Conservation (phyloP, 1,140 invertebrate species). For the Lepidurus apus region DNA sequence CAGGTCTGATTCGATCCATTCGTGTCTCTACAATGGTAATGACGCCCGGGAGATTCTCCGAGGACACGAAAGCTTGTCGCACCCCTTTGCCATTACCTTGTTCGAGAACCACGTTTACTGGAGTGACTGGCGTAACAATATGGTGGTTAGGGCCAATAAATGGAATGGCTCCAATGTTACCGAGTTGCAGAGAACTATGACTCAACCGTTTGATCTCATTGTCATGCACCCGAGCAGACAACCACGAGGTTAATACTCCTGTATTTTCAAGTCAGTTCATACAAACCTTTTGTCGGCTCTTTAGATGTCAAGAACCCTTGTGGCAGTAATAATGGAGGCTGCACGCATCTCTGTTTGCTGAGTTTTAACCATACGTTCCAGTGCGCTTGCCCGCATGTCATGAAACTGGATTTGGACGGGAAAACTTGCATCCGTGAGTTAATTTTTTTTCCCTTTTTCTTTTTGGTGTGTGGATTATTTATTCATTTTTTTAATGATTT, state of each 20-base stretch:
- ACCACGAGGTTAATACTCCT: conserved; percentile 47
- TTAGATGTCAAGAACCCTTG: conserved; percentile 53
- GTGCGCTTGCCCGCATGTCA: conserved; percentile 74
- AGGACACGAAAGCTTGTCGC: conserved; percentile 52
- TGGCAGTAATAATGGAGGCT: conserved; percentile 53
- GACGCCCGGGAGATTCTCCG: conserved; percentile 50
- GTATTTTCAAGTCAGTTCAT: conserved; percentile 28
- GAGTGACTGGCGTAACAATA: conserved; percentile 64
- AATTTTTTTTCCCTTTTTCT: neutral
- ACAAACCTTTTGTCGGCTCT: conserved; percentile 29
- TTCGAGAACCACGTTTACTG: conserved; percentile 61
- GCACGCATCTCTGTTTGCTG: conserved; percentile 59
- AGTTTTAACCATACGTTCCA: conserved; percentile 55
- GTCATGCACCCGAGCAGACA: conserved; percentile 59
- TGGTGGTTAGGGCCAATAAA: conserved; percentile 59
- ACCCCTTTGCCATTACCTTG: conserved; percentile 60
- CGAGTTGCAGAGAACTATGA: conserved; percentile 54
- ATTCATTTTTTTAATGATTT: conserved; percentile 20
- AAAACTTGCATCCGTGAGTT: conserved; percentile 61
- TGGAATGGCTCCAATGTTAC: conserved; percentile 56
- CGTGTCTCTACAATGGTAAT: conserved; percentile 58
- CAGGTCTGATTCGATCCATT: conserved; percentile 76
- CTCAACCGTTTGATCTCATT: conserved; percentile 62
- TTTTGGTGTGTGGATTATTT: conserved; percentile 6
- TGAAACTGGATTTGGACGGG: conserved; percentile 57